Evolutionary conservation across 2,888 invertebrate genomes (phyloP).

Genomic region (Uloborus plumipes): DNA sequence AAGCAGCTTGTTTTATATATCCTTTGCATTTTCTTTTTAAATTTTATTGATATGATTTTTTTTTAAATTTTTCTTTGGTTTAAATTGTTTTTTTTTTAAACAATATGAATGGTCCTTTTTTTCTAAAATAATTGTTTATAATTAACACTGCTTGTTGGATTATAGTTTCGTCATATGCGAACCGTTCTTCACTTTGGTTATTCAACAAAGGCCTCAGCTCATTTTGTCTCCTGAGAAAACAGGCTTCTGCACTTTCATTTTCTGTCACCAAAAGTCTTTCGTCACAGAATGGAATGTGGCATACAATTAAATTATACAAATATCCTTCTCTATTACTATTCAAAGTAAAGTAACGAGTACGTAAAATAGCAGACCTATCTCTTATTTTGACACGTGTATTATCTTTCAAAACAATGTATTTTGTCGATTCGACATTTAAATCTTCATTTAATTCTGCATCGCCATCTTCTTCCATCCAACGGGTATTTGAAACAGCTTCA

Average conservation of each 20-base stretch:
- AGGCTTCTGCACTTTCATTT: background rate
- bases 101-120: no score
- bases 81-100: no score
- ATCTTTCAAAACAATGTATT: no score
- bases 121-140: no score
- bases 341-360: background rate
- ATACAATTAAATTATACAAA: background rate
- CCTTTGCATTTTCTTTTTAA: no score
- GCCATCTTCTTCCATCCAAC: background rate
- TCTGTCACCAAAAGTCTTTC: background rate
- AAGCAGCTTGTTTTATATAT: no score
- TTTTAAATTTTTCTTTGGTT: no score
- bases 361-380: no score
- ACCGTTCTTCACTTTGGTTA: background rate
- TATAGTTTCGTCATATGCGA: background rate
- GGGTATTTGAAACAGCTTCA: background rate
- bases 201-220: background rate
- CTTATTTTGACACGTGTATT: no score
- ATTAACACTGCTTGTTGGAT: background rate
- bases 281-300: background rate
- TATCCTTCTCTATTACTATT: slow-evolving; percentile 1
- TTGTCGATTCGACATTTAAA: no score
- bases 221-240: background rate
- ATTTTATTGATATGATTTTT: no score
- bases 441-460: background rate